Evolutionary conservation across 2,888 invertebrate genomes (phyloP).

Genomic region (Liodrosophila aerea): DNA sequence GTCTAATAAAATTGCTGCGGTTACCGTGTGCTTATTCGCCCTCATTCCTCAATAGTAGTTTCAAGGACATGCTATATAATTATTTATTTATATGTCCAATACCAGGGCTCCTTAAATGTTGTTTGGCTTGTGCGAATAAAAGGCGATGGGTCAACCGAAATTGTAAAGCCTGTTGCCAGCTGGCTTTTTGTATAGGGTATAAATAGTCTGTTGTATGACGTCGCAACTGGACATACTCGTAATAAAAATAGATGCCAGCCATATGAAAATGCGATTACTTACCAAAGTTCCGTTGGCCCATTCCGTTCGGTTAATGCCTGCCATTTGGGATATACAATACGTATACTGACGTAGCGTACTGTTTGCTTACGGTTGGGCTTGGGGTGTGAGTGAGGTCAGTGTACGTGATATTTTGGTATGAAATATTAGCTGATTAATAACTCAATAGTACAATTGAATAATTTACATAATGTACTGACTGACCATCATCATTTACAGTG

Average conservation of each 20-base stretch:
- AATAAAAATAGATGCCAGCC: slow-evolving; percentile 41
- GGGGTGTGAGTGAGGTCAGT: too few species aligned
- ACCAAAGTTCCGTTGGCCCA: slow-evolving; percentile 19
- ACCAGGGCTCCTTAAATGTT: slow-evolving; percentile 7
- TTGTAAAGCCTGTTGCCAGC: slow-evolving; percentile 33
- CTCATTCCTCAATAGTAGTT: slow-evolving; percentile 30
- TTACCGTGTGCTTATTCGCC: slow-evolving; percentile 16
- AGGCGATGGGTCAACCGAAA: slow-evolving; percentile 41
- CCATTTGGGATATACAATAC: slow-evolving; percentile 21
- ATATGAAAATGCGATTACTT: slow-evolving; percentile 41
- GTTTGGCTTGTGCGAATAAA: slow-evolving; percentile 22
- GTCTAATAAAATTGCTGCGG: slow-evolving; percentile 28
- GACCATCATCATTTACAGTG: too few species aligned
- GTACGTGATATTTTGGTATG: too few species aligned
- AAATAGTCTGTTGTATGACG: slow-evolving; percentile 40
- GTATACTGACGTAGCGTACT: too few species aligned
- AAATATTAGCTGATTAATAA: slow-evolving; percentile 31
- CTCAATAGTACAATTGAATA: slow-evolving; percentile 12
- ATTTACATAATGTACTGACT: background rate
- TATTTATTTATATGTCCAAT: slow-evolving; percentile 63
- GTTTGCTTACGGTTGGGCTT: too few species aligned
- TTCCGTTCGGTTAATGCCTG: slow-evolving; percentile 13
- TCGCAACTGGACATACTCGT: background rate
- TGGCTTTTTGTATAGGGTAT: slow-evolving; percentile 17
- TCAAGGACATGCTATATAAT: slow-evolving; percentile 49